Evolutionary conservation across 2,888 invertebrate genomes (phyloP).

Genomic region (Brachypalpus laphriformis): DNA sequence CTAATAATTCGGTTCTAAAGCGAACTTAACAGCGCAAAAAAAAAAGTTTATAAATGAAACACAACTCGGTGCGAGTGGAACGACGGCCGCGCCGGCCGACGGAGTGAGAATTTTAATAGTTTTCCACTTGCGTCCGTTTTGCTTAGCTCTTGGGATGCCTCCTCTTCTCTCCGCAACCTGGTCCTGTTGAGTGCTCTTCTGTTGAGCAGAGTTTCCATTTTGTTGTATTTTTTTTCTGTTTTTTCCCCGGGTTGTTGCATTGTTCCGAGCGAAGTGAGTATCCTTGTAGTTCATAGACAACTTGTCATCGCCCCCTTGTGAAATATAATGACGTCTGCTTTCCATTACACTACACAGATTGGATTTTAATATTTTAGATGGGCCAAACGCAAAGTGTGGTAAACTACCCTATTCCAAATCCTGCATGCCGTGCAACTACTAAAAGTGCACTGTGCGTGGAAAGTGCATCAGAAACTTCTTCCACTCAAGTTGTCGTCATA

Average conservation of each 20-base stretch:
- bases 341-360: constrained; percentile 73
- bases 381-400: constrained; percentile 28
- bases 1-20: constrained; percentile 52
- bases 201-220: constrained; percentile 46
- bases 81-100: too few species aligned
- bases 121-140: constrained; percentile 59
- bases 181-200: constrained; percentile 44
- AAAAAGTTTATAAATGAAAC: constrained; percentile 19
- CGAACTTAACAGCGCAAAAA: constrained; percentile 12
- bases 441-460: constrained; percentile 53
- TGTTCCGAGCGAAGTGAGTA: constrained; percentile 55
- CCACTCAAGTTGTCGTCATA: constrained; percentile 56
- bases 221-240: constrained; percentile 17
- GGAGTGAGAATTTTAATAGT: constrained; percentile 59
- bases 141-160: constrained; percentile 10
- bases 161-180: not conserved
- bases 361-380: constrained; percentile 72
- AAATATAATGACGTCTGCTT: constrained; percentile 69
- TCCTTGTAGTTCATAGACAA: constrained; percentile 71
- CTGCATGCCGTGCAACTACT: not conserved
- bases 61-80: not conserved
- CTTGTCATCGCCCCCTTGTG: constrained; percentile 51
- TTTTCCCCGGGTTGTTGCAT: constrained; percentile 34
- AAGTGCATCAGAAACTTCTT: constrained; percentile 67
- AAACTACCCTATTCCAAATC: not conserved